Percentiles rank a stretch among this genome's conserved stretches.
phyloP scores from a whole-genome alignment of 1,140 invertebrate species.

The Phortica variegata region DNA sequence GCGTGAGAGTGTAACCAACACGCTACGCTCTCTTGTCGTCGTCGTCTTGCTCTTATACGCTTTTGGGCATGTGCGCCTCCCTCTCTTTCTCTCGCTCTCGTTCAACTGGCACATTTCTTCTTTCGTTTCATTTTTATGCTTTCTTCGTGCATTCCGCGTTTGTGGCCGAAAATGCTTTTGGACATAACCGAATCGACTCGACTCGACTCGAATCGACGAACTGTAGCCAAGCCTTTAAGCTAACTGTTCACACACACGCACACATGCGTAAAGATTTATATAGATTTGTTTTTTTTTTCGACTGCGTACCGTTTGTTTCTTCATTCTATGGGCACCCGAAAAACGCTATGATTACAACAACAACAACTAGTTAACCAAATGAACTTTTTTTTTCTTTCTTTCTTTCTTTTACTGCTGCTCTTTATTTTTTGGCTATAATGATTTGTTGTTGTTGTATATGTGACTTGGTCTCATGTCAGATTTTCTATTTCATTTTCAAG shows the following conservation, averaged over 20 bases:
- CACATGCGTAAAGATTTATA: conserved; percentile 7
- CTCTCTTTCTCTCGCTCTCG: neutral
- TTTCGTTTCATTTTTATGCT: conserved; percentile 14
- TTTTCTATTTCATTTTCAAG: conserved; percentile 21
- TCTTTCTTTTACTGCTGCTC: too few relatives aligned
- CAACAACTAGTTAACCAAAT: conserved; percentile 14
- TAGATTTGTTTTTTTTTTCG: conserved; percentile 23
- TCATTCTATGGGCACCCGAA: conserved; percentile 29
- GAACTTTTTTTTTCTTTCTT: conserved; percentile 20
- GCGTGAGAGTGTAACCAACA: too few relatives aligned
- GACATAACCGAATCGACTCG: too few relatives aligned
- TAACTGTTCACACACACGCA: conserved; percentile 42
- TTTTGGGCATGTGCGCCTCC: conserved; percentile 12
- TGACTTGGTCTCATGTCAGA: conserved; percentile 3
- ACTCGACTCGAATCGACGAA: too few relatives aligned
- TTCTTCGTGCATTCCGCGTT: conserved; percentile 17
- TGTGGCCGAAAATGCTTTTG: conserved; percentile 3
- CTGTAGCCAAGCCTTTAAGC: conserved; percentile 38
- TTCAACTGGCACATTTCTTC: neutral
- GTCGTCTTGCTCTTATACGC: neutral
- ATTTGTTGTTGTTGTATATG: neutral
- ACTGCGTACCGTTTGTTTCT: conserved; percentile 40
- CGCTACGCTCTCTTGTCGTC: conserved; percentile 17
- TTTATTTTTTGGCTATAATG: too few relatives aligned
- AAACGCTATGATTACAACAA: conserved; percentile 1